Conservation (phyloP, 1,140 invertebrate species). For the Ceratitis capitata region DNA sequence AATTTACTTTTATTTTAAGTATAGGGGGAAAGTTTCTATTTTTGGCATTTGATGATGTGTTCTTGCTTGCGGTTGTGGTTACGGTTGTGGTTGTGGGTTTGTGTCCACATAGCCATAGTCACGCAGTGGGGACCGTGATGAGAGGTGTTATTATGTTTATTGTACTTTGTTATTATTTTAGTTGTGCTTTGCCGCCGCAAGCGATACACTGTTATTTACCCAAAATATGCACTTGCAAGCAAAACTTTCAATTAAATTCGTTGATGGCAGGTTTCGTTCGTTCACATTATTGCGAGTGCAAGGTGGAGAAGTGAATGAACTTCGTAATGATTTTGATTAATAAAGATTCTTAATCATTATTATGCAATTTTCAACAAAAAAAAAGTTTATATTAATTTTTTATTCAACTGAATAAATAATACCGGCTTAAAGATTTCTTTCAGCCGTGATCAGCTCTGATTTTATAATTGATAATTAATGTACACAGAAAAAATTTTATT, state of each 20-base stretch:
- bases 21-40: not conserved
- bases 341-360: not conserved
- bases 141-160: conserved; percentile 22
- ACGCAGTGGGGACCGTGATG: not conserved
- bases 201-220: not conserved
- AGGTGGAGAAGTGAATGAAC: not conserved
- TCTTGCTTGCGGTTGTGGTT: too few relatives aligned
- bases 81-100: too few relatives aligned
- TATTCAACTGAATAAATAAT: too few relatives aligned
- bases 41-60: conserved; percentile 25
- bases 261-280: too few relatives aligned
- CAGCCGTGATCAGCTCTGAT: too few relatives aligned
- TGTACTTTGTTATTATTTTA: conserved; percentile 24
- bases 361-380: too few relatives aligned
- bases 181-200: not conserved
- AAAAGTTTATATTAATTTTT: too few relatives aligned
- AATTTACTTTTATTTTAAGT: not conserved
- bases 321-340: not conserved
- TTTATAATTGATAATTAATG: too few relatives aligned
- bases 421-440: too few relatives aligned
- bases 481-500: too few relatives aligned
- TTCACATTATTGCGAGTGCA: too few relatives aligned
- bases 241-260: not conserved
- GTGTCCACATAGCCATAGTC: too few relatives aligned
- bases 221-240: not conserved